Base-by-base conservation (phyloP, 2,113 vertebrate species). In the Xenopus laevis region DNA sequence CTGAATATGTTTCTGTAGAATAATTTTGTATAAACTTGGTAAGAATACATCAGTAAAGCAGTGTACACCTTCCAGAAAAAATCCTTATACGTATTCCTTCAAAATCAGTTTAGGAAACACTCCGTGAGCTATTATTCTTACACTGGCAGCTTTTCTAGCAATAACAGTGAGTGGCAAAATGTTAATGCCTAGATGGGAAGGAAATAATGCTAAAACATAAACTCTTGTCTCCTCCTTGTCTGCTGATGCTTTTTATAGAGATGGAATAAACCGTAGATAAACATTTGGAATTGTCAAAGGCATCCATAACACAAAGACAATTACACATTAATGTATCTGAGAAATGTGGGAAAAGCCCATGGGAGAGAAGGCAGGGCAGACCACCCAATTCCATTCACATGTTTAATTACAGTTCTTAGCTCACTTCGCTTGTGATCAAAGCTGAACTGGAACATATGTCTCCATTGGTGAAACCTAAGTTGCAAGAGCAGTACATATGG, bases 401-500 rank as follows among this genome's bases (percentile, higher is more conserved):
- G 74, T 77, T 77, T 77, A 77, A 77, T 77, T 77, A 68, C 60
- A 77, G 66, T 70, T 77, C 66, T 77, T 70, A 55, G 74, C 66
- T 77, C 74, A 77, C 74, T 77, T 77, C 74, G 55, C 68, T 70
- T 77, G 65, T 70, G 74, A 77, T 77, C 74, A 77, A 77, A 77
- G 74, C 74, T 70, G 30, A 62, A 77, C 45, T 64, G 59, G 66
- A 77, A 77, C 74, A 77, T 77, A 68, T 77, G 74, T 77, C 74
- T 77, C 74, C 66, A 53, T 70, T 77, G 74, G 74, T 77, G 59
- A 77, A 70, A 70, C 47, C 18, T 77, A 70, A 70, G 74, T 70
- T 77, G 67, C 74, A 64, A 77, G 60, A 70, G 63, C 74, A 10
- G 67, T 69, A 64, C 74, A 77, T 70, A 77, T 77, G 74, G 74